Evolutionary conservation across 2,888 invertebrate genomes (phyloP), one percentile per base, ranked within the genome.

Genomic region (Eristalis pertinax): DNA sequence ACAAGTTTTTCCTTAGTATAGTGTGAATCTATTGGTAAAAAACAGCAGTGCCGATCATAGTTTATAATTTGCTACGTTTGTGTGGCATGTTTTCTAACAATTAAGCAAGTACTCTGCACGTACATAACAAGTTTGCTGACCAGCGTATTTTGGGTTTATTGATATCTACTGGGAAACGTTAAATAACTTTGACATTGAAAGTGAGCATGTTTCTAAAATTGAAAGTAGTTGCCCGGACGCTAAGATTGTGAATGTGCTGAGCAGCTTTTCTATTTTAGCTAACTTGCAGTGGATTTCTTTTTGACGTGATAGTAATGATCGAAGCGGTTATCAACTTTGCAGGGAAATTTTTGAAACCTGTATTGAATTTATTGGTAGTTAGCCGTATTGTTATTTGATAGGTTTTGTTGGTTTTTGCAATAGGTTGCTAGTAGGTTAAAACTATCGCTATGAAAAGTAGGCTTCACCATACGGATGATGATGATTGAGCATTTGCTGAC

Each of bases 181-280:
- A 83, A 87, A 83, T 87, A 87, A 87, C 86, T 76, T 83, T 83
- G 86, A 87, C 83, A 87, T 87, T 83, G 83, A 87, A 87, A 79
- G 86, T 83, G 72, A 83, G 38, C 75, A 64, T 76, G 75, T 78
- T 73, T 62, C 64, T 78, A 68, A 87, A 87, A 87, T 79, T 78
- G 86, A 87, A 83, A 79, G 83, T 87, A 72, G 70, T 76, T 83
- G 70, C 70, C 70, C 82, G 58, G 38, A 74, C 50, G 64, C 63
- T 50, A 67, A 62, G 41, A 68, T 62, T 35, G 56, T 62, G 56
- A 62, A 64, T 24, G n/a, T 35, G 41, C 11, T 41, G 26, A n/a
- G 19, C 38, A 13, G 63, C 64, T 78, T 70, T 78, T 50, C 43
- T 69, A 32, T 22, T n/a, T 62, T n/a, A 41, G n/a, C 13, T 4